Conservation (phyloP, 1,140 invertebrate genomes). For the Formica exsecta region DNA sequence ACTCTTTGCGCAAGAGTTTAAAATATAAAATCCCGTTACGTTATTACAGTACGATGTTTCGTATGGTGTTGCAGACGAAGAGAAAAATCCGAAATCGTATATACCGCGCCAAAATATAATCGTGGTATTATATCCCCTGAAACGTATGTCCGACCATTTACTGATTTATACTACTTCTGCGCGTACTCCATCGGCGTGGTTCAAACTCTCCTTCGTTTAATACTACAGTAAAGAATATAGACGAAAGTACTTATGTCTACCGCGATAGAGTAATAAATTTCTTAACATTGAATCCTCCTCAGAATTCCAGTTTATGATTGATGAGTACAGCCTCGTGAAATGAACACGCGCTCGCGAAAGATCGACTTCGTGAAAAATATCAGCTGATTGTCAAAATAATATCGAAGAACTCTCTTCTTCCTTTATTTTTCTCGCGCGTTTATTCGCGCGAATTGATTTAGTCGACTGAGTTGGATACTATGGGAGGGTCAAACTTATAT, state of each 20-base stretch:
- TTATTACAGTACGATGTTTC: background rate
- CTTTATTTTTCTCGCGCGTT: background rate
- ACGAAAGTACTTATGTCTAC: background rate
- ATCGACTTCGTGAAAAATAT: background rate
- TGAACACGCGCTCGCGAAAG: background rate
- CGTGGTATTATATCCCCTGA: background rate
- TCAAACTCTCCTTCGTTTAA: background rate
- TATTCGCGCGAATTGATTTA: constrained; percentile 26
- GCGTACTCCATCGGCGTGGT: background rate
- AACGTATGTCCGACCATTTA: background rate
- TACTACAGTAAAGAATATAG: background rate
- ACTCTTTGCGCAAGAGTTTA: background rate
- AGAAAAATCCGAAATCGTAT: constrained; percentile 5
- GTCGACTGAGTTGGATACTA: background rate
- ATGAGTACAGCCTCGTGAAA: background rate
- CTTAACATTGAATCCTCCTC: background rate
- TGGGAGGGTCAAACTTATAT: background rate
- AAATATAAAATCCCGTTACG: background rate
- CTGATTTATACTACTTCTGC: constrained; percentile 20
- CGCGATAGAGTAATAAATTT: constrained; percentile 7
- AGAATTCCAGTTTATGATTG: background rate
- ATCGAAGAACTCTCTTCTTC: background rate
- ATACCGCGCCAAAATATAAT: background rate
- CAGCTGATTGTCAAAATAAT: background rate
- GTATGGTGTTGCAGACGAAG: too few relatives aligned